Base-by-base conservation (phyloP, 1,140 invertebrate species). In the Pseudomyrmex pallidus region DNA sequence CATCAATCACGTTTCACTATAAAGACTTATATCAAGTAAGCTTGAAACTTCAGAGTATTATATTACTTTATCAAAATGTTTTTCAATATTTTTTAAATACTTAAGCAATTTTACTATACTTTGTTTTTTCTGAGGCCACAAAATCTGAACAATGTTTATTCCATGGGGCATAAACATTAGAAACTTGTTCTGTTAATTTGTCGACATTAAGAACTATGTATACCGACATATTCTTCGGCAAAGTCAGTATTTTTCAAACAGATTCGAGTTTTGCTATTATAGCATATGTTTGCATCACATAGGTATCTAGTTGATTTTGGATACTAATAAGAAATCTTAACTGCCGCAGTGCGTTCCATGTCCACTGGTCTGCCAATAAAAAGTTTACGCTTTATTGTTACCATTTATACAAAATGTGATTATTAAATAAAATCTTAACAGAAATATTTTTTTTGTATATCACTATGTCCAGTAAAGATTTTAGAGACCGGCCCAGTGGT, bases 141-240 rank as follows among this genome's bases (percentile, higher is more conserved):
- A 90, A 72, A 54, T 91, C 68, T 50, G 91, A 91, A 90, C 95
- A 95, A 68, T 95, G 94, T 62, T 92, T 91, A 57, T 95, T 95
- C 95, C 96, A 96, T 0, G 95, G 94, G 12, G 91, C 91, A 2
- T 94, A 94, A 9, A 95, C 84, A 91, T 96, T 87, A 90, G 90
- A 59, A 89, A 94, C 88, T 90, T 95, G 87, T 87, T 80, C 76
- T 8, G 93, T 91, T 52, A 97, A 91, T 88, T 93, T 95, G 7
- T 96, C 95, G 0, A 98, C 94, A 92, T 98, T 96, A n/a, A n/a
- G n/a, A n/a, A n/a, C n/a, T 0, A 98, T 93, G 89, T 98, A 96
- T 8, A 98, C 90, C 74, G 95, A 95, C n/a, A 97, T 90, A 90
- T 96, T 96, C 35, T 94, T 92, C 0, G 95, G 94, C 35, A 94